Evolutionary conservation across 2,797 vertebrate genomes (phyloP).

Genomic region (Pangasius macronema): DNA sequence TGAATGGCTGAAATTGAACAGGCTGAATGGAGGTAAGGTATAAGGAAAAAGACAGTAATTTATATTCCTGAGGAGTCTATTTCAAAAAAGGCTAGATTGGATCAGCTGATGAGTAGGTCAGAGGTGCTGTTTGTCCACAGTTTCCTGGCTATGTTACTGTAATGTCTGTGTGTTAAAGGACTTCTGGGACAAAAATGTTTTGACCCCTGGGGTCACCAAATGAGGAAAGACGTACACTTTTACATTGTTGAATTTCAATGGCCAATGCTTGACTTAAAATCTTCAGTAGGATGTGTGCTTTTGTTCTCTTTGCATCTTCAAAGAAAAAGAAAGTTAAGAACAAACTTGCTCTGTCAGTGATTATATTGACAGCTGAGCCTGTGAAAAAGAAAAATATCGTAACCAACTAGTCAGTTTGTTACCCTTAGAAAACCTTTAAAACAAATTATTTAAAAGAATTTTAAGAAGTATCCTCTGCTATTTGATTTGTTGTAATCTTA

Average conservation of each 20-base stretch:
- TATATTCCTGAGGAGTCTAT: slow-evolving; percentile 92
- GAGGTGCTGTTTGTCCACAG: slow-evolving; percentile 89
- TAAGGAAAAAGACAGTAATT: slow-evolving; percentile 94
- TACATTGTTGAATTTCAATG: slow-evolving; percentile 73
- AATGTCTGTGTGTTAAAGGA: slow-evolving; percentile 95
- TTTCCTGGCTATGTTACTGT: slow-evolving; percentile 94
- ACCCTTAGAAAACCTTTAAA: not conserved
- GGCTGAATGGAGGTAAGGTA: slow-evolving; percentile 81
- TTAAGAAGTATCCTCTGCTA: not conserved
- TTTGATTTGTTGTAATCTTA: not conserved
- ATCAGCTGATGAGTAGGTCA: slow-evolving; percentile 96
- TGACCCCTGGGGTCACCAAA: slow-evolving; percentile 78
- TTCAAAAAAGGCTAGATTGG: slow-evolving; percentile 89
- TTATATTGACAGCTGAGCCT: slow-evolving; percentile 15
- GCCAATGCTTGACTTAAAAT: slow-evolving; percentile 70
- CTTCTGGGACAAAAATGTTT: slow-evolving; percentile 81
- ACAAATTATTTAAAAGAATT: not conserved
- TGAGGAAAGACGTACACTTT: slow-evolving; percentile 73
- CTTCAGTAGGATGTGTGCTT: slow-evolving; percentile 45
- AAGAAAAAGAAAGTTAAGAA: slow-evolving; percentile 24
- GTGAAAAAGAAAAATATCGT: not conserved
- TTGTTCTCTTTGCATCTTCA: slow-evolving; percentile 43
- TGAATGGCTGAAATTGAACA: slow-evolving; percentile 76
- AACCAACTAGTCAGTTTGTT: not conserved
- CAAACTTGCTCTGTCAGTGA: slow-evolving; percentile 16